Percentiles rank a stretch among this genome's conserved stretches.
phyloP scores from a whole-genome alignment of 2,797 vertebrate species.

The Onychomys arenicola region DNA sequence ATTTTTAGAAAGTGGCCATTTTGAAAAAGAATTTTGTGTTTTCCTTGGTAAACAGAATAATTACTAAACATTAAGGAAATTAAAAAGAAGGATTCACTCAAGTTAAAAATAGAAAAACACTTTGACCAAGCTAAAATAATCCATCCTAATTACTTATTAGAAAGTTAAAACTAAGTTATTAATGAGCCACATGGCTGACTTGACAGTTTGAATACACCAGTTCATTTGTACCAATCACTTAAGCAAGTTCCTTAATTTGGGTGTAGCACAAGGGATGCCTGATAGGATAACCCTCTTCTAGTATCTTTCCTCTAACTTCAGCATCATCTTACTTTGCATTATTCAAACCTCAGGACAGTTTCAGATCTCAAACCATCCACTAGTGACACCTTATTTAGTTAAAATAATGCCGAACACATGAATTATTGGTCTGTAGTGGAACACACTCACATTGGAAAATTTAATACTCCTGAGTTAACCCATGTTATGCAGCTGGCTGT shows the following conservation, averaged over 20 bases:
- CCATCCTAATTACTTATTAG: slow-evolving; percentile 10
- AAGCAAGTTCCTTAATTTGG: neutral
- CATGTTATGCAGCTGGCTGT: neutral
- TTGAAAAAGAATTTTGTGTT: slow-evolving; percentile 35
- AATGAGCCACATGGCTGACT: neutral
- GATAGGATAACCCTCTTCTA: neutral
- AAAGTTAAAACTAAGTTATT: slow-evolving; percentile 45
- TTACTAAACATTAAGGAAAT: slow-evolving; percentile 53
- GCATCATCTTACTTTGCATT: slow-evolving; percentile 13
- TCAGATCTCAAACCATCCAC: slow-evolving; percentile 5
- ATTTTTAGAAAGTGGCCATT: slow-evolving; percentile 30
- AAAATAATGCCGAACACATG: slow-evolving; percentile 35
- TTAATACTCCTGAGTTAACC: slow-evolving; percentile 38
- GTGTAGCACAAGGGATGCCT: slow-evolving; percentile 32
- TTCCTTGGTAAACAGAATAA: slow-evolving; percentile 43
- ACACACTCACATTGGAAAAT: slow-evolving; percentile 46
- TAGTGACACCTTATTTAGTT: slow-evolving; percentile 49
- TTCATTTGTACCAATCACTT: neutral
- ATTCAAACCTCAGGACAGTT: slow-evolving; percentile 29
- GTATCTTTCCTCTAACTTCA: slow-evolving; percentile 18
- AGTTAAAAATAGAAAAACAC: neutral
- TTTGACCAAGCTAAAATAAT: slow-evolving; percentile 23
- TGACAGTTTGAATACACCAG: neutral
- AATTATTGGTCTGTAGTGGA: slow-evolving; percentile 42
- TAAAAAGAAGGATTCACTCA: neutral